Base-by-base conservation (phyloP, 2,888 invertebrate genomes). In the Proisotoma minuta region DNA sequence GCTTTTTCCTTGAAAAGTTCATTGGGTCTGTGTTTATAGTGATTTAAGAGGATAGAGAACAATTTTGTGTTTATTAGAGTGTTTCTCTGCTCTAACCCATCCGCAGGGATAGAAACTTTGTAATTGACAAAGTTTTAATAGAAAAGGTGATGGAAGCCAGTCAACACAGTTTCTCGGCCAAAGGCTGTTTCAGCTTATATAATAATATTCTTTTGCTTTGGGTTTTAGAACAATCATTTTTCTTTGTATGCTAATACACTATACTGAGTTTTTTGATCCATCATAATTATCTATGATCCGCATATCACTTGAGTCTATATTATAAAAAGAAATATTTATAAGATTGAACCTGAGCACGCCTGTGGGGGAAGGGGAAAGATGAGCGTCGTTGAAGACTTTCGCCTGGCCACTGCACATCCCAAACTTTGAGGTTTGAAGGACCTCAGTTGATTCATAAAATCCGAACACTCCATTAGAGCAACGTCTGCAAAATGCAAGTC, bases 391-490 rank as follows among this genome's bases (percentile, higher is more conserved):
- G 92, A 93, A 75, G 91, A 91, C 81, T 94, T 94, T 78, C 94
- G 84, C 77, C 94, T 82, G 67, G 93, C 93, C 75, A 94, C 94
- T 75, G 93, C 93, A 82, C 92, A 94, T 79, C 94, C 94, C 78
- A 94, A 83, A 75, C 91, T 91, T 83, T 94, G 93, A 75, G 93
- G 91, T 82, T 94, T 94, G 84, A 94, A 94, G 82, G 91, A 89
- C 77, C 93, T 34, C 34, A 34, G 34, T 82, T 94, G 93, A 82
- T 93, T 92, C 91, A 94, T 92, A 83, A 93, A 94, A 84, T 94
- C 93, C 76, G 91, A 90, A 83, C 91, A 91, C 88, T 93, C 93
- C 91, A 93, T 91, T 79, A 93, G 89, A 80, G 92, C 90, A 10
- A 24, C 26, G 88, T 94, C 94, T 77, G 92, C 92, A 79, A 93